Conservation (phyloP, 1,140 invertebrate genomes). For the Eulimnadia texana region DNA sequence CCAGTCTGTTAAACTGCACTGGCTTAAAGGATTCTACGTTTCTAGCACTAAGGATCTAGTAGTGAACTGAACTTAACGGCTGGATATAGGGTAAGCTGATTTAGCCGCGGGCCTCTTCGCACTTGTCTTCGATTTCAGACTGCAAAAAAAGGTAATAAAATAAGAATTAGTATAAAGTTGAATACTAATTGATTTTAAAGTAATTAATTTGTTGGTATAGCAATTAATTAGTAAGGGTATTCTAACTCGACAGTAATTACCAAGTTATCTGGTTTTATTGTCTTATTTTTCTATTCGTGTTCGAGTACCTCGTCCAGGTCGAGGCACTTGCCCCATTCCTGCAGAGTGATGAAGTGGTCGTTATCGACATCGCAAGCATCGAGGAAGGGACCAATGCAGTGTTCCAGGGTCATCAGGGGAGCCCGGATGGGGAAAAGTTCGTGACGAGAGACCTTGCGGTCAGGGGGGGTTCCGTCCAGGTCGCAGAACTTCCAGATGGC, state of each 20-base stretch:
- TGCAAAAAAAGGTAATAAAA: conserved; percentile 24
- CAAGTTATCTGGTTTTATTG: conserved; percentile 19
- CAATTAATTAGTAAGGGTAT: no score
- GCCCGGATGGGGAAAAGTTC: conserved; percentile 88
- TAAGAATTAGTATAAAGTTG: no score
- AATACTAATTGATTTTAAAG: no score
- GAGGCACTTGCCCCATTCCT: conserved; percentile 84
- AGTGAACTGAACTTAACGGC: no score
- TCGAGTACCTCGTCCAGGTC: conserved; percentile 64
- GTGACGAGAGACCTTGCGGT: conserved; percentile 70
- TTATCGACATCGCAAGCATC: conserved; percentile 71
- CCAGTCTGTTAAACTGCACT: no score
- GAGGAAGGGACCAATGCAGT: conserved; percentile 89
- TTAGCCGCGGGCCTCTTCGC: conserved; percentile 34
- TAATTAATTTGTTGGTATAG: no score
- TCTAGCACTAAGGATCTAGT: no score
- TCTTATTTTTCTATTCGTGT: no score
- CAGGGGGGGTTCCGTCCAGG: conserved; percentile 72
- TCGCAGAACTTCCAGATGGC: conserved; percentile 97
- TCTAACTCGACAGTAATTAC: conserved; percentile 6
- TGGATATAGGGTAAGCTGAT: neutral
- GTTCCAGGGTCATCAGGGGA: conserved; percentile 78
- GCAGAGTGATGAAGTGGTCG: conserved; percentile 73
- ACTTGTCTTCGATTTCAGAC: conserved; percentile 42
- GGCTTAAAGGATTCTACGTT: no score